These are phyloP conservation scores for Corapipo altera DNA, from an alignment of 2,113 vertebrate species.

Conservation along the genomic window DNA sequence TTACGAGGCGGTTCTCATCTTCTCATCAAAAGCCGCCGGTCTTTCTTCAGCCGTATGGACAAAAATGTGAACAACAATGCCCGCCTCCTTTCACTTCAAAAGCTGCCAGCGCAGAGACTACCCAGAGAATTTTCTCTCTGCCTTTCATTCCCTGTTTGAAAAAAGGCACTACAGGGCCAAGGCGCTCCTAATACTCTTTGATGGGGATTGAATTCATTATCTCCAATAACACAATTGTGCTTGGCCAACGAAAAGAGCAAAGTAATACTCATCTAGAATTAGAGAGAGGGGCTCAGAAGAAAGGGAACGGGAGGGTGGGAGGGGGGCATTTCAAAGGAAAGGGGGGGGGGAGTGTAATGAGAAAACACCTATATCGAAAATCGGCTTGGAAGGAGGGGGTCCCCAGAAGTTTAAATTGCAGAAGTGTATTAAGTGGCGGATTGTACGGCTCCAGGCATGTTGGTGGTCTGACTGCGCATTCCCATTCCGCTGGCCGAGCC, in stretches of 20 bases:
- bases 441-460: conserved; percentile 29
- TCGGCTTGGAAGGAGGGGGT: conserved; percentile 52
- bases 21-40: conserved; percentile 80
- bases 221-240: conserved; percentile 98
- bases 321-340: conserved; percentile 63
- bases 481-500: neutral
- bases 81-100: conserved; percentile 85
- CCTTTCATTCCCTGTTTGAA: conserved; percentile 88
- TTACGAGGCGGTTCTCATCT: conserved; percentile 82
- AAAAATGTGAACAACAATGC: conserved; percentile 84
- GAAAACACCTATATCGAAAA: conserved; percentile 71
- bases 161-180: conserved; percentile 83
- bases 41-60: conserved; percentile 87
- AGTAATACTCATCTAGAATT: conserved; percentile 85
- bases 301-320: conserved; percentile 69
- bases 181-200: conserved; percentile 94
- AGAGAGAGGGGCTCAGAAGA: conserved; percentile 72
- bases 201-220: conserved; percentile 99
- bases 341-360: neutral
- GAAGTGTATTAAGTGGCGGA: conserved; percentile 66
- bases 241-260: conserved; percentile 98
- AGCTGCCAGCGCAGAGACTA: conserved; percentile 84
- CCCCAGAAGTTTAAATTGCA: conserved; percentile 47
- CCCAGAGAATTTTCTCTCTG: conserved; percentile 80
- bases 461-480: conserved; percentile 60